phyloP scores from a whole-genome alignment of 2,113 vertebrate species.

The Limanda limanda region DNA sequence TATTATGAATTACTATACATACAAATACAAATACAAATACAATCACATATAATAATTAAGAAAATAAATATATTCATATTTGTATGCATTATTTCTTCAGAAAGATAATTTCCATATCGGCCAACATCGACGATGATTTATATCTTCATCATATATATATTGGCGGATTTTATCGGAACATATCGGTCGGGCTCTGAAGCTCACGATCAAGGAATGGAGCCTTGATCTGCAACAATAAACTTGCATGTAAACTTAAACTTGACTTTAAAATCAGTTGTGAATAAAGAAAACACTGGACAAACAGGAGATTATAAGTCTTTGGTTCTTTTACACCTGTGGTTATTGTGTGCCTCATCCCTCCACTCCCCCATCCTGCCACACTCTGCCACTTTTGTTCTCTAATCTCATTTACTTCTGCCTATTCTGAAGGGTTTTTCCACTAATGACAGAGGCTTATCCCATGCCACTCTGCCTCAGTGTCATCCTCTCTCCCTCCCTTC shows the following conservation, averaged over 20 bases:
- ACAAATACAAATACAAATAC: too few species aligned
- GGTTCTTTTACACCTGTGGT: slow-evolving; percentile 43
- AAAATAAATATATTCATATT: too few species aligned
- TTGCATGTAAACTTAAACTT: neutral
- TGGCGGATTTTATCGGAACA: too few species aligned
- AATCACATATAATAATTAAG: too few species aligned
- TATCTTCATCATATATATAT: too few species aligned
- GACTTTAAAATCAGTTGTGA: slow-evolving; percentile 4
- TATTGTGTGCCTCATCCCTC: slow-evolving; percentile 35
- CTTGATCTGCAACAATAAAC: neutral
- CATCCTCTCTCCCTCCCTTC: slow-evolving; percentile 32
- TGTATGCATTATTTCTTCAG: too few species aligned
- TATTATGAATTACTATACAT: too few species aligned
- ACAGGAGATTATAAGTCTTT: slow-evolving; percentile 15
- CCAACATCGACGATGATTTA: too few species aligned
- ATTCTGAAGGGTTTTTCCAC: slow-evolving; percentile 47
- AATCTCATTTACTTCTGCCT: slow-evolving; percentile 52
- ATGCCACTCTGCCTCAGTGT: slow-evolving; percentile 23
- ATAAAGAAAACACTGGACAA: slow-evolving; percentile 20
- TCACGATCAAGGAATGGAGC: slow-evolving; percentile 1
- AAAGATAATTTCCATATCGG: too few species aligned
- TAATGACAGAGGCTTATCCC: slow-evolving; percentile 52
- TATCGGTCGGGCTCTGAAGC: neutral
- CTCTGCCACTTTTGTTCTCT: slow-evolving; percentile 54
- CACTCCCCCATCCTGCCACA: slow-evolving; percentile 34